phyloP scores from a whole-genome alignment of 2,888 invertebrate species.

The Cerceris ruficornis region DNA sequence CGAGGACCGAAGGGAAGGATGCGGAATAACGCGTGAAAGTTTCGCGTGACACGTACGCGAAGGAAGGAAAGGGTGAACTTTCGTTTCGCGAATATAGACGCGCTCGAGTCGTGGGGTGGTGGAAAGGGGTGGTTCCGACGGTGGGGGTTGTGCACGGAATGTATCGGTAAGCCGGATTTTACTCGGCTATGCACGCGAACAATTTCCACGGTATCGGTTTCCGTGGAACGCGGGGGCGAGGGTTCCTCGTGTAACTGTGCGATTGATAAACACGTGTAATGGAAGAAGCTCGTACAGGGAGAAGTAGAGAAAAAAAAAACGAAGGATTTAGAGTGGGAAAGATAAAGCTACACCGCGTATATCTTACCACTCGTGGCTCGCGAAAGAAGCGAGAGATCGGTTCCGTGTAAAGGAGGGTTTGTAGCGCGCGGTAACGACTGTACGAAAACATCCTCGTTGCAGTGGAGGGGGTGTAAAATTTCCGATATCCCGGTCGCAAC shows the following conservation, averaged over 20 bases:
- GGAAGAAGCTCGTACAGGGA: conserved; percentile 10
- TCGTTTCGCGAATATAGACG: conserved; percentile 23
- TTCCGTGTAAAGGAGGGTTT: background rate
- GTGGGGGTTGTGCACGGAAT: conserved; percentile 39
- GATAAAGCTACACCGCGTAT: conserved; percentile 4
- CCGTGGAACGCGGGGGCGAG: conserved; percentile 19
- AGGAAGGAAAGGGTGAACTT: conserved; percentile 27
- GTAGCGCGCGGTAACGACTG: too few species aligned
- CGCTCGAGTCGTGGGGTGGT: conserved; percentile 9
- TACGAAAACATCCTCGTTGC: too few species aligned
- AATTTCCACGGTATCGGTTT: conserved; percentile 29
- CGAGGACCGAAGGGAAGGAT: conserved; percentile 12
- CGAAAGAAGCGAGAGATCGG: background rate
- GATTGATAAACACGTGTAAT: conserved; percentile 47
- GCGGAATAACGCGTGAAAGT: conserved; percentile 36
- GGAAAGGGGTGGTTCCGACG: conserved; percentile 36
- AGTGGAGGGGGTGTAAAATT: too few species aligned
- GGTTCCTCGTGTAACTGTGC: conserved; percentile 30
- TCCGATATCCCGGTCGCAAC: background rate
- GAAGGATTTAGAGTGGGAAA: conserved; percentile 12
- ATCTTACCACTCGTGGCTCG: background rate
- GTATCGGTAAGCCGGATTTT: conserved; percentile 50
- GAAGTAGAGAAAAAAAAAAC: conserved; percentile 7
- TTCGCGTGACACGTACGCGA: conserved; percentile 47
- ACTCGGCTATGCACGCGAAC: conserved; percentile 39